Conservation (phyloP, 2,888 invertebrate species). For the Taenaris catops region DNA sequence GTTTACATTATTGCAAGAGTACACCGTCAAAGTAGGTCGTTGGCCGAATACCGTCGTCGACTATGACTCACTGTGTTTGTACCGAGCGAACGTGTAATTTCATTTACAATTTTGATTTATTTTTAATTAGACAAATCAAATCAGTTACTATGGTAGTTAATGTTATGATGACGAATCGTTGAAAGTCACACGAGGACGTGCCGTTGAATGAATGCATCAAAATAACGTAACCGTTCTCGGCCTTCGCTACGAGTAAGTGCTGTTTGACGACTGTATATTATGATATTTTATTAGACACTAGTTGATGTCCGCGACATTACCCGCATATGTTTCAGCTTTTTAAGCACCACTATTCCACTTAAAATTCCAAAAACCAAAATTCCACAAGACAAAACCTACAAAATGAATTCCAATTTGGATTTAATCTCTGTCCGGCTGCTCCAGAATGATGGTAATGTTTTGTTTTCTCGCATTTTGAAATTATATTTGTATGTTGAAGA, state of each 20-base stretch:
- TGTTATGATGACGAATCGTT: slow-evolving; percentile 9
- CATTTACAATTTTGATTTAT: slow-evolving; percentile 28
- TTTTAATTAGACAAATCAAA: slow-evolving; percentile 17
- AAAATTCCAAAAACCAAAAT: no score
- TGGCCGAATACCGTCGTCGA: slow-evolving; percentile 63
- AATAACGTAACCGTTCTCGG: slow-evolving; percentile 60
- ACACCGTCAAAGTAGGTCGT: slow-evolving; percentile 59
- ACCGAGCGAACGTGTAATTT: slow-evolving; percentile 39
- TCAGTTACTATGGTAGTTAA: slow-evolving; percentile 1
- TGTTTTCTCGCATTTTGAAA: no score
- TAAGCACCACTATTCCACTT: no score
- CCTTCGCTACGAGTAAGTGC: slow-evolving; percentile 37
- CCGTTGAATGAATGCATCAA: slow-evolving; percentile 61
- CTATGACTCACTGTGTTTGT: slow-evolving; percentile 57
- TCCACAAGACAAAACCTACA: no score
- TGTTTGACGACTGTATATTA: no score
- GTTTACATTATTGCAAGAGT: slow-evolving; percentile 27
- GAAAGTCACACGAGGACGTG: slow-evolving; percentile 41
- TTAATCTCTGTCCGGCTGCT: no score
- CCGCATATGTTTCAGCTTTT: no score
- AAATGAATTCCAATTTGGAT: no score
- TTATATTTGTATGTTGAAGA: no score
- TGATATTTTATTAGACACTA: no score
- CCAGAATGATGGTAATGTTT: no score
- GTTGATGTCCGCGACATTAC: no score